Conservation (phyloP, 2,113 vertebrate species). For the Seriola dumerili region DNA sequence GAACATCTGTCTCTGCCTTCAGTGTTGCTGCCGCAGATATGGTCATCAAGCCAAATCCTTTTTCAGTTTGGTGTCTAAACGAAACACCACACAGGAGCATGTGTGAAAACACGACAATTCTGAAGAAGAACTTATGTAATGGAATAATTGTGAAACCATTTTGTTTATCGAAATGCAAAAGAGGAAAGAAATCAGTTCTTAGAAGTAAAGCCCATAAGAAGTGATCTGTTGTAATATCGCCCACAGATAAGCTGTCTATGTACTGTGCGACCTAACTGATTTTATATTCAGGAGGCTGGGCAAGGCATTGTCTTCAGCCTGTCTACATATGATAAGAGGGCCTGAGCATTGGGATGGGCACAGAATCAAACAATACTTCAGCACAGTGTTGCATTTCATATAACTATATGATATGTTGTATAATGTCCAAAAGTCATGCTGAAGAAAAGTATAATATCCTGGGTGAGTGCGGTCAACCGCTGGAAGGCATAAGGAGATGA, state of each 20-base stretch:
- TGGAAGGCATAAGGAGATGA: not conserved
- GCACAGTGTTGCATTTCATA: not conserved
- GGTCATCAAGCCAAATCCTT: conserved; percentile 36
- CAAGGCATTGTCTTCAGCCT: conserved; percentile 9
- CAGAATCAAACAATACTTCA: not conserved
- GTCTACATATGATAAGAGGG: conserved; percentile 30
- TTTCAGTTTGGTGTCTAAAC: conserved; percentile 23
- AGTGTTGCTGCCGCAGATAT: conserved; percentile 21
- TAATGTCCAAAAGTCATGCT: not conserved
- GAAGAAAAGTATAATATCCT: not conserved
- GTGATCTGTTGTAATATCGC: conserved; percentile 32
- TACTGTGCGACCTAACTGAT: not conserved
- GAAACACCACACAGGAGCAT: not conserved
- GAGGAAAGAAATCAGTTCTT: conserved; percentile 29
- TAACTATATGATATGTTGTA: not conserved
- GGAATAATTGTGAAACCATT: conserved; percentile 32
- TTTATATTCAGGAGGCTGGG: conserved; percentile 4
- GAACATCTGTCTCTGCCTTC: conserved; percentile 55
- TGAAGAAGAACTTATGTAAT: conserved; percentile 26
- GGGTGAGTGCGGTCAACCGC: not conserved
- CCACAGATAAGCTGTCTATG: conserved; percentile 8
- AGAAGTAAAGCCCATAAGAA: conserved; percentile 5
- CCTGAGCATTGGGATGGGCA: not conserved
- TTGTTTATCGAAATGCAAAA: conserved; percentile 27
- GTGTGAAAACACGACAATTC: not conserved